Evolutionary conservation across 2,888 invertebrate genomes (phyloP).

Genomic region (Idaea straminata): DNA sequence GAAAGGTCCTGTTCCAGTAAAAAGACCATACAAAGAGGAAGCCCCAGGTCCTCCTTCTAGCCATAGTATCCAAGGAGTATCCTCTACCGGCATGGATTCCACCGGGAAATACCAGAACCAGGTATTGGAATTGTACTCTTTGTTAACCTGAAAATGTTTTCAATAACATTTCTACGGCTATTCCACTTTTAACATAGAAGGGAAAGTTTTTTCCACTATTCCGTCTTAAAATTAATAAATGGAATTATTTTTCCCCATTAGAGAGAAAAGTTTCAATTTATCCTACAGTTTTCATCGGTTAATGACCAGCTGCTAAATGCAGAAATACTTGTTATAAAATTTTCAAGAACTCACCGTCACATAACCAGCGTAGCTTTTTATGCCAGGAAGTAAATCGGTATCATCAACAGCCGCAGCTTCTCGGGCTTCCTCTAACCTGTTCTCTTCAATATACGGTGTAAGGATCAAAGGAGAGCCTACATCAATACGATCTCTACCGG

Average conservation of each 20-base stretch:
- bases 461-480: conserved; percentile 54
- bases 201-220: background rate
- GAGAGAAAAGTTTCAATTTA: no score
- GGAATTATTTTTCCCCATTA: no score
- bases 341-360: conserved; percentile 71
- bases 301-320: no score
- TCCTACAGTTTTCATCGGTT: no score
- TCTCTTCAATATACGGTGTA: conserved; percentile 60
- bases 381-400: conserved; percentile 47
- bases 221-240: no score
- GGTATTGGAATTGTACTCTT: conserved; percentile 83
- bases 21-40: conserved; percentile 70
- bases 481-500: background rate
- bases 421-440: conserved; percentile 59
- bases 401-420: conserved; percentile 50
- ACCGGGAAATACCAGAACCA: conserved; percentile 91
- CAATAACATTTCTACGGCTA: no score
- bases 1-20: conserved; percentile 47
- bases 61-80: conserved; percentile 87
- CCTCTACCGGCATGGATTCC: conserved; percentile 32
- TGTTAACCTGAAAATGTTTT: conserved; percentile 72
- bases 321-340: no score
- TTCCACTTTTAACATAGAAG: no score
- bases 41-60: conserved; percentile 90
- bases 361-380: conserved; percentile 76